phyloP scores from a whole-genome alignment of 2,888 invertebrate species.

The Branchellion lobata region DNA sequence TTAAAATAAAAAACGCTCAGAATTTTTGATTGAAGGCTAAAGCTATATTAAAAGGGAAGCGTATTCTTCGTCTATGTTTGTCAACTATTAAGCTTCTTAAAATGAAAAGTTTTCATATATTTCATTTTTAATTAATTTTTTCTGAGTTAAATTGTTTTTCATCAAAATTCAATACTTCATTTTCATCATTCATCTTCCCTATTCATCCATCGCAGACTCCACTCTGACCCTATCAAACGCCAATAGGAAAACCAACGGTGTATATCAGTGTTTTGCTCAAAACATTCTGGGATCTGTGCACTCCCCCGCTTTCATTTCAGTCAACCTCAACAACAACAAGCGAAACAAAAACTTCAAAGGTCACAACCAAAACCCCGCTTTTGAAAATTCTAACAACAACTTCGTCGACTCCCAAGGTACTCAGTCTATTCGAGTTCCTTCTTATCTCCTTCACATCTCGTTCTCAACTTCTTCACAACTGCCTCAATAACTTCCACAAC shows the following conservation, averaged over 20 bases:
- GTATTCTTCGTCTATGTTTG: too few species aligned
- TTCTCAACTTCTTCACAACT: background rate
- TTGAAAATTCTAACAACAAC: background rate
- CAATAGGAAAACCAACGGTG: conserved; percentile 52
- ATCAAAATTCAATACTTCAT: too few species aligned
- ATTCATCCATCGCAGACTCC: conserved; percentile 44
- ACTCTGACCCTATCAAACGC: conserved; percentile 50
- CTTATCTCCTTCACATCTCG: background rate
- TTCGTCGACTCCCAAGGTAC: background rate
- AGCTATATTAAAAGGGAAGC: background rate
- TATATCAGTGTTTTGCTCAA: conserved; percentile 58
- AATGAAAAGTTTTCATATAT: too few species aligned
- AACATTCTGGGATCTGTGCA: conserved; percentile 53
- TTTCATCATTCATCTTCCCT: too few species aligned
- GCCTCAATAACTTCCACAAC: background rate
- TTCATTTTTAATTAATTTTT: too few species aligned
- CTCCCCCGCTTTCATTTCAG: conserved; percentile 54
- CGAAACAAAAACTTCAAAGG: too few species aligned
- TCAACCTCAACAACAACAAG: background rate
- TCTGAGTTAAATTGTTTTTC: too few species aligned
- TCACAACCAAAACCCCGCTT: too few species aligned
- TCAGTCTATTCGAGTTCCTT: background rate
- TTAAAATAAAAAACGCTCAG: background rate
- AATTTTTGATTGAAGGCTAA: background rate
- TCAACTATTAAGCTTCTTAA: too few species aligned